Evolutionary conservation across 1,140 invertebrate species (phyloP).

Genomic region (Bombus picipes): DNA sequence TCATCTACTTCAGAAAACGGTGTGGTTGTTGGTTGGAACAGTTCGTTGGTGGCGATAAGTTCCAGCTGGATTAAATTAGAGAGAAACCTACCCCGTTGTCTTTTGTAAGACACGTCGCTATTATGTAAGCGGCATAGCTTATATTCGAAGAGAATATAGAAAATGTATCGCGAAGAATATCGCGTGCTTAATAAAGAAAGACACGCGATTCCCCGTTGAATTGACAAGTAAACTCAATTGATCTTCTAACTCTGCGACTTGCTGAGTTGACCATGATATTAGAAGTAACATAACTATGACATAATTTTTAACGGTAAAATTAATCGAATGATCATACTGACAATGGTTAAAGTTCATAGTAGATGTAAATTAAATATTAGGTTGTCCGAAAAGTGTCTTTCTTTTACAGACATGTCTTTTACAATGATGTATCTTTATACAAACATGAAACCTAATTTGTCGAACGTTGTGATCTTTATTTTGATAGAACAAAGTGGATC

Average conservation of each 20-base stretch:
- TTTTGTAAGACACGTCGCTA: constrained; percentile 32
- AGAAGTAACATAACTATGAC: not conserved
- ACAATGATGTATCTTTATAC: too few relatives aligned
- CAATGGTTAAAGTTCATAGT: not conserved
- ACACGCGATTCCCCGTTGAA: not conserved
- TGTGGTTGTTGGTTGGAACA: constrained; percentile 15
- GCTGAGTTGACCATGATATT: not conserved
- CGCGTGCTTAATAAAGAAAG: not conserved
- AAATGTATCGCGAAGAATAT: not conserved
- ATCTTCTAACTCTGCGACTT: not conserved
- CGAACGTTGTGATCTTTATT: too few relatives aligned
- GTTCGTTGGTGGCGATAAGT: constrained; percentile 18
- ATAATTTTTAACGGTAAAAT: not conserved
- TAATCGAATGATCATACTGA: not conserved
- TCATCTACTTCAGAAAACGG: constrained; percentile 30
- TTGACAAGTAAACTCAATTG: not conserved
- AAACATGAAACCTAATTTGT: too few relatives aligned
- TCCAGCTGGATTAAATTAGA: constrained; percentile 45
- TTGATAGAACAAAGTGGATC: too few relatives aligned
- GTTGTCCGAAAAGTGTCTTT: too few relatives aligned
- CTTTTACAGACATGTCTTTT: too few relatives aligned
- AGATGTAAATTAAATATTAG: not conserved
- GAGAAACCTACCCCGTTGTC: constrained; percentile 38
- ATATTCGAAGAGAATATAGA: constrained; percentile 4
- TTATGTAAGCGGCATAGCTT: constrained; percentile 26